Conservation (phyloP, 2,113 vertebrate species). For the Megalops atlanticus region DNA sequence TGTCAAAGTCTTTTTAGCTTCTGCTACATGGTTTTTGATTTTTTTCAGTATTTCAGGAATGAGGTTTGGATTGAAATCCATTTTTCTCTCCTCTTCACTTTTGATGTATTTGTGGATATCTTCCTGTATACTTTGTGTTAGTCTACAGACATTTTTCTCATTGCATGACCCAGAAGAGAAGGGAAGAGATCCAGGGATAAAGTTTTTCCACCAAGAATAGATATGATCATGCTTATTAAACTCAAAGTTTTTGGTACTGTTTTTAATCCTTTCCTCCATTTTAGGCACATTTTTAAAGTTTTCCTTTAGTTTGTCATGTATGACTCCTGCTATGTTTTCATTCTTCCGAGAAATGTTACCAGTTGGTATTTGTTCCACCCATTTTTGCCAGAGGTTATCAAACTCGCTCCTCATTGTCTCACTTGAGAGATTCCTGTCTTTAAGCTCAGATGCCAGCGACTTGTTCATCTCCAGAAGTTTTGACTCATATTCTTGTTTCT, state of each 20-base stretch:
- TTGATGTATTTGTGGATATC: not conserved
- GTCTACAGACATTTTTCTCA: not conserved
- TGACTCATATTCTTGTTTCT: not conserved
- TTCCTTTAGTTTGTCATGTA: not conserved
- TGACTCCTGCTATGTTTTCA: not conserved
- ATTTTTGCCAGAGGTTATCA: not conserved
- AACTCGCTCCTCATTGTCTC: not conserved
- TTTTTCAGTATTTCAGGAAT: not conserved
- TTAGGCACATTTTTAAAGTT: too few relatives aligned
- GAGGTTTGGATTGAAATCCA: conserved; percentile 5
- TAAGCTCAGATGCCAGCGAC: not conserved
- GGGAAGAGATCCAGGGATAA: too few relatives aligned
- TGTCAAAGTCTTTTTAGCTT: not conserved
- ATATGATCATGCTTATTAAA: too few relatives aligned
- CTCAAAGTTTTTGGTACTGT: not conserved
- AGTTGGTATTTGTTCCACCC: not conserved
- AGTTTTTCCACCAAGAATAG: too few relatives aligned
- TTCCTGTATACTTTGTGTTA: not conserved
- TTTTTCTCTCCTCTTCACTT: not conserved
- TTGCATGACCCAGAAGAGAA: too few relatives aligned
- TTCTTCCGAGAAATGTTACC: not conserved
- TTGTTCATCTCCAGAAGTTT: not conserved
- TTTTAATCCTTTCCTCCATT: not conserved
- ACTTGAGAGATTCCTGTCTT: not conserved
- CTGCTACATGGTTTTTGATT: not conserved